phyloP scores from a whole-genome alignment of 2,113 vertebrate species.

The Petromus typicus region DNA sequence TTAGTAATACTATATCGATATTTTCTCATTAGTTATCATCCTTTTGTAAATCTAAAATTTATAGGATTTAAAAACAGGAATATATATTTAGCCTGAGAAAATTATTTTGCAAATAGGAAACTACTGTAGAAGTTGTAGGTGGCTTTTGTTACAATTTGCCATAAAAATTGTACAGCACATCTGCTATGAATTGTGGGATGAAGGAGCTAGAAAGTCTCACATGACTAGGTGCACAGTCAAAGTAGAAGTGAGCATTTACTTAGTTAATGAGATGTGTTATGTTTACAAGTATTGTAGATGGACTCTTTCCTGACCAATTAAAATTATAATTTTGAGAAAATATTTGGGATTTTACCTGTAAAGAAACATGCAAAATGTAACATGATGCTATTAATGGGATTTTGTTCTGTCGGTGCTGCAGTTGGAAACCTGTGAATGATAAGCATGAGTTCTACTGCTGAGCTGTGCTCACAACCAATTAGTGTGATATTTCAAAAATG shows the following conservation, averaged over 20 bases:
- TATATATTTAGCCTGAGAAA: background rate
- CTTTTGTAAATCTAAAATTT: background rate
- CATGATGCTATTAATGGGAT: background rate
- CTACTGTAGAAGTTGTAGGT: background rate
- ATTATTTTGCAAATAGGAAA: background rate
- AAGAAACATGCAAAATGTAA: slow-evolving; percentile 1
- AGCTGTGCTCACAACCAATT: background rate
- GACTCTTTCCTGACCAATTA: background rate
- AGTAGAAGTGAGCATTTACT: background rate
- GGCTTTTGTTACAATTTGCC: background rate
- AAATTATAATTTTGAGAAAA: background rate
- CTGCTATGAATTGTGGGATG: background rate
- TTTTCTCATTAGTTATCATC: background rate
- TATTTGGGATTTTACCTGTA: background rate
- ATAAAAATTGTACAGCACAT: background rate
- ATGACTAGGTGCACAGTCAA: background rate
- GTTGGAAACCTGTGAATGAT: background rate
- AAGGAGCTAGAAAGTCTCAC: background rate
- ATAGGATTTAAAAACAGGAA: background rate
- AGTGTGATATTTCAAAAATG: background rate
- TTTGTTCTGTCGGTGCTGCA: background rate
- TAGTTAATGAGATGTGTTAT: background rate
- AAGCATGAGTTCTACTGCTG: background rate
- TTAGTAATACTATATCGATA: background rate
- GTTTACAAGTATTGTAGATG: background rate